A percentile compares a stretch with the other conserved stretches of the same genome.
Conservation (phyloP, 2,888 invertebrate species). For the Papilio demoleus region DNA sequence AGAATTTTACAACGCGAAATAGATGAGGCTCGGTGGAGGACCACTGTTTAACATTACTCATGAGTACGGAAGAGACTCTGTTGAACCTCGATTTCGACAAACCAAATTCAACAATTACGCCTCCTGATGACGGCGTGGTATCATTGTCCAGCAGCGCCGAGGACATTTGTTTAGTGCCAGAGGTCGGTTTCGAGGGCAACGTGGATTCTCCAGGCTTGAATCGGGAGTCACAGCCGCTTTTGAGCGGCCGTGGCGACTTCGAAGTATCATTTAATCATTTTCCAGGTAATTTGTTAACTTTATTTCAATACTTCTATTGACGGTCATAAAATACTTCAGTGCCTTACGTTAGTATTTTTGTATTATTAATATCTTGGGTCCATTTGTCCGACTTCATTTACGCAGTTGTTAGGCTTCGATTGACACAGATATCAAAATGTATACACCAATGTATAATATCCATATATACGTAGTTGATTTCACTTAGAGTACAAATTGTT, state of each 20-base stretch:
- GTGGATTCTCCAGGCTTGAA: slow-evolving; percentile 93
- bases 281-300: slow-evolving; percentile 85
- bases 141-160: slow-evolving; percentile 85
- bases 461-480: slow-evolving; percentile 49
- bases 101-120: slow-evolving; percentile 69
- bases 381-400: slow-evolving; percentile 59
- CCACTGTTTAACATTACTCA: slow-evolving; percentile 79
- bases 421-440: slow-evolving; percentile 39
- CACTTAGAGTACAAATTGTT: slow-evolving; percentile 51
- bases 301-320: slow-evolving; percentile 44
- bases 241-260: slow-evolving; percentile 91
- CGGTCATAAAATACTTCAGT: slow-evolving; percentile 12
- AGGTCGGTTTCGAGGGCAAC: slow-evolving; percentile 91
- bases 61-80: slow-evolving; percentile 85
- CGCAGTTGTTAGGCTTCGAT: slow-evolving; percentile 57
- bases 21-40: slow-evolving; percentile 80
- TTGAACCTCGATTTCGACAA: slow-evolving; percentile 86
- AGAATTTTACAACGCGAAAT: slow-evolving; percentile 76
- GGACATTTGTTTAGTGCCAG: slow-evolving; percentile 91
- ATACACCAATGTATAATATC: slow-evolving; percentile 23
- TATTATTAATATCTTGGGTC: slow-evolving; percentile 43
- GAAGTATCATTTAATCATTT: slow-evolving; percentile 93
- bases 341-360: slow-evolving; percentile 27
- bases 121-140: slow-evolving; percentile 84
- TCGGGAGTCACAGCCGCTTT: slow-evolving; percentile 96